Evolutionary conservation across 2,113 vertebrate species (phyloP), one percentile per base, ranked within the genome.

Genomic region (Tetrax tetrax): DNA sequence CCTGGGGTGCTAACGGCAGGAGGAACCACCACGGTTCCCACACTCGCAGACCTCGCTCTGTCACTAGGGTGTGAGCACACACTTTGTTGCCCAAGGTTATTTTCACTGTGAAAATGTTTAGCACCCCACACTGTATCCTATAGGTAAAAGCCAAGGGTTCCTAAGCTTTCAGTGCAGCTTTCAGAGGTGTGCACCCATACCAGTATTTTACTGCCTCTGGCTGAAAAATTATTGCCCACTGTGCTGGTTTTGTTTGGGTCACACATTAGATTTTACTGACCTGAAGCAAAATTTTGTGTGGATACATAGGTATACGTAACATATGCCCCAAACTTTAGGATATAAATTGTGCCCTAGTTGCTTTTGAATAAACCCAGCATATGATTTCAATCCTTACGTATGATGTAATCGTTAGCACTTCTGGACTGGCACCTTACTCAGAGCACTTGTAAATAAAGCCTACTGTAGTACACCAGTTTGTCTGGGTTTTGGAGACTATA

Each of bases 361-460:
- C 51, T 84, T 75, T 48, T 87, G 68, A 78, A 68, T 70, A 93
- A 91, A 82, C 60, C 33, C 61, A 83, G 64, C 59, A 9, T 41
- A 54, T 38, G 3, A 60, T 71, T 94, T 89, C 65, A 89, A 1
- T 51, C 80, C 43, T 83, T 81, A 56, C 1, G 2, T 14, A 41
- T 70, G 80, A 80, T 31, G 64, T 47, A 88, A 59, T 64, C 61
- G 57, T 81, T 7, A 91, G 64, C 93, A 64, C 51, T 92, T 74
- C 37, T 72, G 87, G 72, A 71, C 47, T 81, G 86, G 86, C 64
- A 90, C 76, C 76, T 80, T 61, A 63, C 61, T 80, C 43, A 47
- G 61, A 95, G 64, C 24, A 22, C 77, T 81, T 91, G 77, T 87
- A 94, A 95, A 87, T 94, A 68, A 75, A 95, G 83, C 43, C 69